Base-by-base conservation (phyloP, 2,888 invertebrate genomes). In the Diarsia brunnea region DNA sequence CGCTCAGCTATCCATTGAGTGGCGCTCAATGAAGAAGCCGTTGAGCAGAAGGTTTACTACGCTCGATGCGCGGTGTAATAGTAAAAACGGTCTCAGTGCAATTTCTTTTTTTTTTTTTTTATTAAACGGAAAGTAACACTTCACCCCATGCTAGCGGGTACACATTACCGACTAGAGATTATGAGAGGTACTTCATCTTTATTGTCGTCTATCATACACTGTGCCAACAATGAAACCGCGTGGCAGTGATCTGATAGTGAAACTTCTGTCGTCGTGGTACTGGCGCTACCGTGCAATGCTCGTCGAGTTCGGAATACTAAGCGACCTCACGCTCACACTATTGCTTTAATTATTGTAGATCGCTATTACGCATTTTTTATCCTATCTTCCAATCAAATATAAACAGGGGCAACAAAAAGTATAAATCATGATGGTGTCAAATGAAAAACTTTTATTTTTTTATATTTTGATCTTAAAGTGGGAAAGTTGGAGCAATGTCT, bases 1-100 rank as follows among this genome's bases (percentile, higher is more conserved):
- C 43, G 53, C 43, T 53, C 24, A 55, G 71, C 43, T 27, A 14
- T 73, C 16, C 49, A 69, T 16, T 49, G 58, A 60, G 70, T 16
- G 19, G 12, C 47, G 47, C 58, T 21, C 43, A 21, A 8, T 49
- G 24, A 7, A 60, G 24, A 69, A n/a, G 21, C 19, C 16, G 16
- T n/a, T n/a, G n/a, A 21, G 11, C 61, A 45, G 45, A 27, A n/a
- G 27, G 45, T 45, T 38, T 45, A 69, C 27, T 66, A n/a, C 2
- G 12, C n/a, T 27, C 5, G 21, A 43, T 27, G 4, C 12, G n/a
- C 38, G 43, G 21, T 27, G 21, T 27, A 27, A 45, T 45, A 27
- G 4, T 24, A 67, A 38, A 51, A 51, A 10, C 7, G 10, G n/a
- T n/a, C 16, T 19, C n/a, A 38, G 24, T 68, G 61, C 21, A 31